These are phyloP conservation scores for Genyomyrus donnyi DNA, from an alignment of 2,113 vertebrate genomes.

Conservation along the genomic window DNA sequence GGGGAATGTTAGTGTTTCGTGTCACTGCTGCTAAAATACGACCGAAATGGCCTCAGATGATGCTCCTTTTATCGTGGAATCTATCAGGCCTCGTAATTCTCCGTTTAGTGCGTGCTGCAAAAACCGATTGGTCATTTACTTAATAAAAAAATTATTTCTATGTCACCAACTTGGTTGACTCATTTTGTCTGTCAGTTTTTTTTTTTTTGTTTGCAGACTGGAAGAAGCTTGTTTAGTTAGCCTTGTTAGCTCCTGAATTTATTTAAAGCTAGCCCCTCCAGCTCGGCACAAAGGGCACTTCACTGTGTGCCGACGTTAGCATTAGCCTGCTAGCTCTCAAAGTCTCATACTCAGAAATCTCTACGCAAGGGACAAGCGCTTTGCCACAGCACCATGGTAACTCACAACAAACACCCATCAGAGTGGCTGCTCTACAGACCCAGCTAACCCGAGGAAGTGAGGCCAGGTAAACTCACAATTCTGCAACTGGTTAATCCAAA, in stretches of 20 bases:
- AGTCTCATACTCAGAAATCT: not conserved
- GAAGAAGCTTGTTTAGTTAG: constrained; percentile 4
- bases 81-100: constrained; percentile 44
- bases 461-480: constrained; percentile 8
- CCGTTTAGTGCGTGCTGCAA: constrained; percentile 56
- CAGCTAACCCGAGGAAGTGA: constrained; percentile 36
- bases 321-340: not conserved
- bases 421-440: constrained; percentile 25
- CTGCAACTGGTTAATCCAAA: constrained; percentile 24
- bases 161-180: constrained; percentile 30
- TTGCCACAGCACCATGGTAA: constrained; percentile 44
- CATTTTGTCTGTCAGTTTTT: constrained; percentile 17
- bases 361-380: not conserved
- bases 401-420: constrained; percentile 52
- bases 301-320: too few species aligned
- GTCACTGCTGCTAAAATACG: constrained; percentile 55
- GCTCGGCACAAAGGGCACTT: not conserved
- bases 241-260: not conserved
- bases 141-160: constrained; percentile 64
- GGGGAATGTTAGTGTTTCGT: constrained; percentile 45
- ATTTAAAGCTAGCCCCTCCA: not conserved
- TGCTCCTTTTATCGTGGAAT: constrained; percentile 55
- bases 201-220: constrained; percentile 17
- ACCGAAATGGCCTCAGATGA: constrained; percentile 52
- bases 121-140: constrained; percentile 58